Percentiles rank a stretch among this genome's conserved stretches.
phyloP scores from a whole-genome alignment of 2,113 vertebrate species.

The Orientallactaga bullata region DNA sequence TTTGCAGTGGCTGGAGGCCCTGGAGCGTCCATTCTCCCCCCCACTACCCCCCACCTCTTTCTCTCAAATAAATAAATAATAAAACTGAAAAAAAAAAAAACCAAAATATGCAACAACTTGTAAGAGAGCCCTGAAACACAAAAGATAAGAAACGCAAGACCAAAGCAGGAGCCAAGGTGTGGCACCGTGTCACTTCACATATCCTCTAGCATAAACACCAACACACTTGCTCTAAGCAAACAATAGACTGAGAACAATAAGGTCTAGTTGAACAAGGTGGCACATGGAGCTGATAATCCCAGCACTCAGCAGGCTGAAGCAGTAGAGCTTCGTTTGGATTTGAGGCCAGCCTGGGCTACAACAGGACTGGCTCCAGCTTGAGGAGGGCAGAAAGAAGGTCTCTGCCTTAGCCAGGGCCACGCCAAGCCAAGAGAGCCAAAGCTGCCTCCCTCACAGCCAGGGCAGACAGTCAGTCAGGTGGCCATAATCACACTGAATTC shows the following conservation, averaged over 20 bases:
- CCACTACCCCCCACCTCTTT: too few relatives aligned
- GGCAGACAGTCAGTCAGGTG: rapidly evolving
- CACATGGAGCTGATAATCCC: background rate
- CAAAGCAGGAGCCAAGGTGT: background rate
- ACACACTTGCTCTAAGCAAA: background rate
- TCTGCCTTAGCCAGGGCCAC: background rate
- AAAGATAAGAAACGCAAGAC: background rate
- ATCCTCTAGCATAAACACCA: background rate
- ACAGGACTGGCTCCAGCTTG: background rate
- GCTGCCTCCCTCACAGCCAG: background rate
- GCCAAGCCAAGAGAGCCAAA: background rate
- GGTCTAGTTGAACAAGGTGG: too few relatives aligned
- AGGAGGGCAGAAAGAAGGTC: background rate
- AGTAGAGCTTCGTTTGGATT: background rate
- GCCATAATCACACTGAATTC: background rate
- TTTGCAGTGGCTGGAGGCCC: too few relatives aligned
- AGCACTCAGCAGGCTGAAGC: background rate
- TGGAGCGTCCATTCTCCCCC: too few relatives aligned
- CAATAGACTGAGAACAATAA: background rate
- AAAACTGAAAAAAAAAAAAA: too few relatives aligned
- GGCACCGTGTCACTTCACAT: background rate
- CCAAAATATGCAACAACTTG: background rate
- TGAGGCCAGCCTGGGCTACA: background rate
- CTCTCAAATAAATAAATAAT: too few relatives aligned
- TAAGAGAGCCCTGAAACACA: background rate